Conservation (phyloP, 2,113 vertebrate species). For the Petrocephalus zakoni region DNA sequence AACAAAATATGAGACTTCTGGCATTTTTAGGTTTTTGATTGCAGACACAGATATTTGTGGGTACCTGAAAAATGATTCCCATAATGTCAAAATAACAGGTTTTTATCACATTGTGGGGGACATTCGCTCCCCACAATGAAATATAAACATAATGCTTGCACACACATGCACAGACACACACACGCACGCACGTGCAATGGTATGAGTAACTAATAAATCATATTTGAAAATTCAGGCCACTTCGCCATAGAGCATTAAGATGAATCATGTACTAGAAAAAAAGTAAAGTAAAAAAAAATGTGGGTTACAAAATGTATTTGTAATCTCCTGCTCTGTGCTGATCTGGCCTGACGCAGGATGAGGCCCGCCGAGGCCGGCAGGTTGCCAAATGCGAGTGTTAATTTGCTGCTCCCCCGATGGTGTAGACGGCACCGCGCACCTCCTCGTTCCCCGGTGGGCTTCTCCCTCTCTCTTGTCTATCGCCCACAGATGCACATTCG, state of each 20-base stretch:
- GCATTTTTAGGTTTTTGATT: too few relatives aligned
- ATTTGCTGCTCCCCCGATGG: neutral
- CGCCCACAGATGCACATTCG: neutral
- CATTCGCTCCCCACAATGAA: too few relatives aligned
- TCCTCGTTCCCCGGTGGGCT: neutral
- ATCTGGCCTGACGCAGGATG: neutral
- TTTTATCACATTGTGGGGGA: too few relatives aligned
- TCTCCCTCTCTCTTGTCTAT: neutral
- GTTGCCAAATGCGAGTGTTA: neutral
- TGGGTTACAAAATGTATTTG: neutral
- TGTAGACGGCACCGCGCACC: neutral
- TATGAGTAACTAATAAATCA: neutral
- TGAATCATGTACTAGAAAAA: neutral
- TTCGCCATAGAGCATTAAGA: neutral
- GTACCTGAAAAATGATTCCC: too few relatives aligned
- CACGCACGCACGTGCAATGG: neutral
- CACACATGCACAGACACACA: neutral
- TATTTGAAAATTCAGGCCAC: neutral
- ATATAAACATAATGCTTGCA: too few relatives aligned
- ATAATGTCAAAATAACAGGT: too few relatives aligned
- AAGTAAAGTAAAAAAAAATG: neutral
- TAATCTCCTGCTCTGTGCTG: neutral
- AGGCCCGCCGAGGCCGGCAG: neutral
- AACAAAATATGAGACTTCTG: too few relatives aligned
- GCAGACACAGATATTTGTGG: too few relatives aligned